Conservation (phyloP, 2,113 vertebrate species). For the Rhinoptilus africanus region DNA sequence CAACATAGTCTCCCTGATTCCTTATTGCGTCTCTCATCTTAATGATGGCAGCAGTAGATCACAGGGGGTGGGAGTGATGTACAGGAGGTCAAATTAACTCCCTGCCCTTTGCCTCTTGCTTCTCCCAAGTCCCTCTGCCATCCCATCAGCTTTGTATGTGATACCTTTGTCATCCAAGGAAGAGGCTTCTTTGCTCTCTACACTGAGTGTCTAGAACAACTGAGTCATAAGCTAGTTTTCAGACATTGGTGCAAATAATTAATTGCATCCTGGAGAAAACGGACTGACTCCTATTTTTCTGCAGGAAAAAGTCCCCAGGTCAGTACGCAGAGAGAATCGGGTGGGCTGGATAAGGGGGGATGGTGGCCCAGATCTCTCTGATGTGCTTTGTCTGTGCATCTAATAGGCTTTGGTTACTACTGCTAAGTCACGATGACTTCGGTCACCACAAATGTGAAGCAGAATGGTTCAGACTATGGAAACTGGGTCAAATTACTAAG, state of each 20-base stretch:
- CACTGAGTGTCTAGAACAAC: background rate
- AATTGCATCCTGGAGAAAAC: background rate
- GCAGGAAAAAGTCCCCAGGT: background rate
- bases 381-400: background rate
- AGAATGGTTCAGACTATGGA: background rate
- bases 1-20: background rate
- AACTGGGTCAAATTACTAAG: background rate
- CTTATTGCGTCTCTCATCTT: background rate
- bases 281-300: background rate
- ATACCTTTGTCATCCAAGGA: background rate
- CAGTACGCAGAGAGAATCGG: background rate
- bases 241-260: background rate
- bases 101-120: background rate
- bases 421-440: background rate
- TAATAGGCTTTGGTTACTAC: background rate
- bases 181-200: background rate
- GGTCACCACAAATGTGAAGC: background rate
- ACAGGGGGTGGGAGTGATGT: rapidly evolving
- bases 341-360: background rate
- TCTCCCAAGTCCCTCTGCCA: background rate
- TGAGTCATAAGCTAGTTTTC: background rate
- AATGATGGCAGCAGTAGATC: background rate
- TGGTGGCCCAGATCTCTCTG: background rate
- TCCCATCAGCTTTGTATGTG: too few species aligned
- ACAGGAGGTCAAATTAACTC: background rate